phyloP scores from a whole-genome alignment of 2,888 invertebrate genomes.

The Camptogramma bilineatum region DNA sequence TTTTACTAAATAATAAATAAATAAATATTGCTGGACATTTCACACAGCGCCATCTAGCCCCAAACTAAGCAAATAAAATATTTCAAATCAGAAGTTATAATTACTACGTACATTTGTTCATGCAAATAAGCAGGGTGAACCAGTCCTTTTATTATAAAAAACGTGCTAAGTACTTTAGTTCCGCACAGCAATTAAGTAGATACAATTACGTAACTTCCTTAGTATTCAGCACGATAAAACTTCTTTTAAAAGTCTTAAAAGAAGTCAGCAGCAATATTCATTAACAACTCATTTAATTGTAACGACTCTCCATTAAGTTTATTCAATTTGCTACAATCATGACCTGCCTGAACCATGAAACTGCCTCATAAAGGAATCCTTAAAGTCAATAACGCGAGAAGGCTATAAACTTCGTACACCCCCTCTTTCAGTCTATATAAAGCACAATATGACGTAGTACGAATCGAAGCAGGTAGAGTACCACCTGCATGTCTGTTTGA shows the following conservation, averaged over 20 bases:
- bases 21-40: no score
- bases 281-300: conserved; percentile 20
- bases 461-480: conserved; percentile 59
- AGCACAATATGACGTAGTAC: conserved; percentile 53
- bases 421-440: conserved; percentile 44
- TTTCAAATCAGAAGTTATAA: no score
- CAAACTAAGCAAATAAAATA: no score
- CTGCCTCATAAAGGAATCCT: conserved; percentile 53
- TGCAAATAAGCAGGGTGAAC: neutral
- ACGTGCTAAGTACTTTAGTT: neutral
- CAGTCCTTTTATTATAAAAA: neutral
- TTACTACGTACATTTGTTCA: neutral
- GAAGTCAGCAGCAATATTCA: conserved; percentile 5
- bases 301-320: conserved; percentile 13
- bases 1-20: no score
- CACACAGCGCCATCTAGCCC: no score
- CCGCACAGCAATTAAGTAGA: neutral
- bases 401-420: conserved; percentile 51
- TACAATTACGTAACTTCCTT: conserved; percentile 1
- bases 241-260: neutral
- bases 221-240: conserved; percentile 1
- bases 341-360: conserved; percentile 31
- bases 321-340: conserved; percentile 25
- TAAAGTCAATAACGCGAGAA: conserved; percentile 55
- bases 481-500: neutral